Evolutionary conservation across 2,888 invertebrate genomes (phyloP), one percentile per base, ranked within the genome.

Genomic region (Tiliacea citrago): DNA sequence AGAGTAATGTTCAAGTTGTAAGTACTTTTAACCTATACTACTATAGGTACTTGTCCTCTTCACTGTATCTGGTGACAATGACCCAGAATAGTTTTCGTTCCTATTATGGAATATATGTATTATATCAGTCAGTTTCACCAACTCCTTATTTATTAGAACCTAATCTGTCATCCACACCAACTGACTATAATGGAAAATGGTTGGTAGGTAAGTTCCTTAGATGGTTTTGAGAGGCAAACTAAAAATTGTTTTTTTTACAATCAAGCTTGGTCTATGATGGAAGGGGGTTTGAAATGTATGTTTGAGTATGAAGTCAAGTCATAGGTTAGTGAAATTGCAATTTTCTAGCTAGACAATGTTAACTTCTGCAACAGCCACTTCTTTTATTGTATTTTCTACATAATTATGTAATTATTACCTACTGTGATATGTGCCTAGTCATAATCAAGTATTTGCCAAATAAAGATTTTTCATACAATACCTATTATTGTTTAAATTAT

Each of bases 341-440:
- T 45, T 51, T 45, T 51, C 2, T 69, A 42, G n/a, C 29, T 45
- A 24, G n/a, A 45, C 4, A 51, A 5, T 51, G 13, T 39, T 57
- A 49, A 47, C 18, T 57, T 53, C 9, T 61, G 49, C 3, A n/a
- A 16, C 35, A n/a, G 13, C 13, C 18, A 66, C 29, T 42, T 55
- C 13, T 18, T 29, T 49, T 58, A 49, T 35, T 73, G 13, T 80
- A 53, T 53, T 72, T 76, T 58, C 7, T 57, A 49, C 24, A 10
- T 65, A 10, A 5, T 5, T 39, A 39, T 75, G 35, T 68, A 68
- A 72, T 68, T 65, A 55, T 78, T 45, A 57, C n/a, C 18, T 55
- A 78, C 86, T 90, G 90, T 90, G 88, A 87, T 89, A 89, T 73
- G 77, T 85, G 47, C 77, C 87, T 88, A 89, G 87, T 88, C 85